A percentile compares a stretch with the other conserved stretches of the same genome.
phyloP scores from a whole-genome alignment of 2,888 invertebrate species.

The Agrochola lota region DNA sequence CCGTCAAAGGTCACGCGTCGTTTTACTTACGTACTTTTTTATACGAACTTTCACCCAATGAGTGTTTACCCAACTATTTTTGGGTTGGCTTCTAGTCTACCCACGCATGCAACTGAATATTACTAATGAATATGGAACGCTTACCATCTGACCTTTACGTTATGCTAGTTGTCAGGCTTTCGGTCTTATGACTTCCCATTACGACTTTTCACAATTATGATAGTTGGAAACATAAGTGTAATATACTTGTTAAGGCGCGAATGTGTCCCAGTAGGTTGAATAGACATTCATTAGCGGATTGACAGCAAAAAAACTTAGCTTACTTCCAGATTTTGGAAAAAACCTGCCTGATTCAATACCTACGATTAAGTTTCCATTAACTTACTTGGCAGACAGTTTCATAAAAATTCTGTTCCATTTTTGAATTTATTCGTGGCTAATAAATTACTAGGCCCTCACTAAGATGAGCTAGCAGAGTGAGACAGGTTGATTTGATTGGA shows the following conservation, averaged over 20 bases:
- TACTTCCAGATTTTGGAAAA: neutral
- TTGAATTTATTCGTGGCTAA: neutral
- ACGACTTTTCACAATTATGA: neutral
- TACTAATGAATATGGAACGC: neutral
- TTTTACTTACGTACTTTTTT: neutral
- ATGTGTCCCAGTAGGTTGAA: neutral
- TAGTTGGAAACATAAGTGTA: neutral
- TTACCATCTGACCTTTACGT: conserved; percentile 7
- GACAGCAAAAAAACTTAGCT: neutral
- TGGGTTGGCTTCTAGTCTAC: neutral
- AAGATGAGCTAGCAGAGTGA: neutral
- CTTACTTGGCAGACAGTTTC: neutral
- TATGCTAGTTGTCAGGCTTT: neutral
- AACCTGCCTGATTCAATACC: no score
- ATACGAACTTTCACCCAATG: neutral
- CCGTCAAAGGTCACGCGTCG: neutral
- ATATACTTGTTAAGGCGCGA: neutral
- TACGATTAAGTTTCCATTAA: neutral
- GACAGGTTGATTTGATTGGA: neutral
- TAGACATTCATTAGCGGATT: neutral
- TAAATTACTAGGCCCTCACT: neutral
- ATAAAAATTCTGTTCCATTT: neutral
- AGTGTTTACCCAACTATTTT: conserved; percentile 2
- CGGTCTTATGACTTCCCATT: neutral
- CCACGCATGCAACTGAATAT: neutral